These are phyloP conservation scores for Falco punctatus DNA, from an alignment of 2,113 vertebrate species.

Conservation along the genomic window DNA sequence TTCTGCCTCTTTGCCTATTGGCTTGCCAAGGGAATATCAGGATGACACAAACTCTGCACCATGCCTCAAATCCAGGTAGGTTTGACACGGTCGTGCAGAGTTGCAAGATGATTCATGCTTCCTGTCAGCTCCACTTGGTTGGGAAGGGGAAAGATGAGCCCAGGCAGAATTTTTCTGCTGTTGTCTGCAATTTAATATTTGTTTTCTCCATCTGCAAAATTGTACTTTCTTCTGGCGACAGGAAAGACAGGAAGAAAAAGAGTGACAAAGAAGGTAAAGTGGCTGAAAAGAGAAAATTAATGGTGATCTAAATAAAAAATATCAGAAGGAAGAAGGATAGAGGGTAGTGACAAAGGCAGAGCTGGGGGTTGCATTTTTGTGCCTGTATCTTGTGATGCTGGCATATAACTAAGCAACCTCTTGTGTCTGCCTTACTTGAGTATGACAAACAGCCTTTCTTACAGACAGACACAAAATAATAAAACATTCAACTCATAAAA, in stretches of 20 bases:
- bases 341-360: background rate
- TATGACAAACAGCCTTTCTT: background rate
- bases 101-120: background rate
- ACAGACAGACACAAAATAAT: background rate
- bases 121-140: background rate
- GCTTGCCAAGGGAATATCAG: background rate
- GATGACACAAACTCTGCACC: accelerated
- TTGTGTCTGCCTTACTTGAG: background rate
- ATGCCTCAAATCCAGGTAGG: background rate
- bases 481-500: background rate
- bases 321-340: background rate
- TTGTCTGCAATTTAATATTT: background rate
- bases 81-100: background rate
- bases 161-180: background rate
- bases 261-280: background rate
- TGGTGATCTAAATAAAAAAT: background rate
- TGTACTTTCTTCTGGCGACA: background rate
- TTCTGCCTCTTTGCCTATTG: background rate
- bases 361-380: background rate
- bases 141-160: background rate
- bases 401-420: background rate
- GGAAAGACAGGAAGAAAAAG: background rate
- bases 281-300: background rate
- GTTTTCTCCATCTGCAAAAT: background rate
- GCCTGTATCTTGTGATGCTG: background rate